Evolutionary conservation across 1,140 invertebrate genomes (phyloP).

Genomic region (Sesamia nonagrioides): DNA sequence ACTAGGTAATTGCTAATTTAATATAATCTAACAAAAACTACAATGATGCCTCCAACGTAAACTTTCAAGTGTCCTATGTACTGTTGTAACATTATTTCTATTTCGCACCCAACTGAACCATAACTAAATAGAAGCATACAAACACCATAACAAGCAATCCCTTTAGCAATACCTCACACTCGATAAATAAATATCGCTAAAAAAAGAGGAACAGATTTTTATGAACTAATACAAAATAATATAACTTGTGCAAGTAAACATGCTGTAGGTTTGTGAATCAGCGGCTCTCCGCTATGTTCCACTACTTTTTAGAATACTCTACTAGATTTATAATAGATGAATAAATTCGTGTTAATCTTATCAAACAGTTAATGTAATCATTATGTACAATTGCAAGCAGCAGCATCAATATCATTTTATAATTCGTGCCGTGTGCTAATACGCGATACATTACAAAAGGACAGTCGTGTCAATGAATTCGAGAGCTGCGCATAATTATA

Average conservation of each 20-base stretch:
- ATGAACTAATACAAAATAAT: constrained; percentile 31
- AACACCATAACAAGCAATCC: constrained; percentile 15
- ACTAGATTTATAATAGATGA: constrained; percentile 48
- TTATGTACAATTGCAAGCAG: constrained; percentile 49
- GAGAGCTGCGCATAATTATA: neutral
- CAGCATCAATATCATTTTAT: constrained; percentile 45
- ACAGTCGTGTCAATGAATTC: constrained; percentile 9
- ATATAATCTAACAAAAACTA: constrained; percentile 40
- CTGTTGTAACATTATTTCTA: constrained; percentile 12
- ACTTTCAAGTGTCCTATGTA: constrained; percentile 24
- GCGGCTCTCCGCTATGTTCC: neutral
- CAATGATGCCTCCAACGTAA: constrained; percentile 27
- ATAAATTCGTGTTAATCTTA: constrained; percentile 50
- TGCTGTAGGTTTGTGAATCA: constrained; percentile 29
- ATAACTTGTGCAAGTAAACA: constrained; percentile 45
- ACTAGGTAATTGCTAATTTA: constrained; percentile 33
- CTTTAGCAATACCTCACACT: constrained; percentile 27
- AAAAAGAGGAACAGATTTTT: constrained; percentile 43
- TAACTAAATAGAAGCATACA: constrained; percentile 26
- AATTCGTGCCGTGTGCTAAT: constrained; percentile 25
- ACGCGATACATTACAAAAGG: constrained; percentile 20
- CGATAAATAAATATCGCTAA: constrained; percentile 47
- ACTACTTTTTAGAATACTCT: constrained; percentile 5
- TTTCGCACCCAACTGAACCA: constrained; percentile 16
- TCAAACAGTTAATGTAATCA: constrained; percentile 37